Evolutionary conservation across 2,113 vertebrate genomes (phyloP).

Genomic region (Lonchura striata): DNA sequence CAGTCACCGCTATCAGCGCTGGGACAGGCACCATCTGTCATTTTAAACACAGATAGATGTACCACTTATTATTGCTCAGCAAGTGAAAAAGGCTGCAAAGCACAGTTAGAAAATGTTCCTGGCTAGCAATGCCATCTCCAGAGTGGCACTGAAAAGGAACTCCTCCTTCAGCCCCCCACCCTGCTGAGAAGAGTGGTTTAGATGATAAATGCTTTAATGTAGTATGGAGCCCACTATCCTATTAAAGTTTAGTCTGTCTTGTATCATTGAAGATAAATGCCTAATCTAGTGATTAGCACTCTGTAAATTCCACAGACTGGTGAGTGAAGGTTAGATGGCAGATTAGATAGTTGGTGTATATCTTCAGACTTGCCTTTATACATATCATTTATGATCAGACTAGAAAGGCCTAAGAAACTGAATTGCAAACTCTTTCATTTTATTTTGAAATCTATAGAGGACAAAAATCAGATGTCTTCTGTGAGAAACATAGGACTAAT

Average conservation of each 20-base stretch:
- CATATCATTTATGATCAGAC: neutral
- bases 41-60: conserved; percentile 8
- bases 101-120: neutral
- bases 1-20: neutral
- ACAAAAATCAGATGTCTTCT: neutral
- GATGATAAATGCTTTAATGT: neutral
- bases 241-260: neutral
- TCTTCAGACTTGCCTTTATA: neutral
- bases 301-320: neutral
- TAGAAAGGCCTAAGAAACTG: neutral
- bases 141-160: neutral
- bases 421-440: neutral
- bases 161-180: neutral
- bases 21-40: conserved; percentile 29
- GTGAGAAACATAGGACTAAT: neutral
- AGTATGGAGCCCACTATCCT: neutral
- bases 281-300: neutral
- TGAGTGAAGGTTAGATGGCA: neutral
- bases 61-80: neutral
- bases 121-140: neutral
- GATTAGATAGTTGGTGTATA: neutral
- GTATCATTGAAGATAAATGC: neutral
- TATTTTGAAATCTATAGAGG: neutral
- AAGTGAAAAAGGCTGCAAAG: neutral
- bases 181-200: neutral